Conservation (phyloP, 2,113 vertebrate species). For the Cheirogaleus medius region DNA sequence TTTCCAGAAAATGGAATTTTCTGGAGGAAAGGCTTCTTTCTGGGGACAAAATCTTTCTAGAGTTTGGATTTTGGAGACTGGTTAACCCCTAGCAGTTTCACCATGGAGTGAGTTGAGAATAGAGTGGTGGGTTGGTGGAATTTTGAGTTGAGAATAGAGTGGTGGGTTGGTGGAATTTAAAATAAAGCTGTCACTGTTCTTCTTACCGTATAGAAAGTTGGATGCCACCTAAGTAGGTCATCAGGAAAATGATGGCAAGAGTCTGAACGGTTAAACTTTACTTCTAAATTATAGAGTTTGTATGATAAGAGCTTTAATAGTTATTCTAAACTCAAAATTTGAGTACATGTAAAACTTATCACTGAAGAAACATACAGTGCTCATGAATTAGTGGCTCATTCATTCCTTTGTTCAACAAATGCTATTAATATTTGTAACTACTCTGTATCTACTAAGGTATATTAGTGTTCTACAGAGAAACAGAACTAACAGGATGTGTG, state of each 20-base stretch:
- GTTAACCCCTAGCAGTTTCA: background rate
- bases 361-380: background rate
- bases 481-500: background rate
- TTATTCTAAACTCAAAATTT: slow-evolving; percentile 13
- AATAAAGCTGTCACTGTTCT: background rate
- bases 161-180: background rate
- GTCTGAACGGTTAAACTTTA: background rate
- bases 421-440: background rate
- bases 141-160: background rate
- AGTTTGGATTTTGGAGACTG: background rate
- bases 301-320: background rate
- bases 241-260: background rate
- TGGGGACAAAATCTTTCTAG: background rate
- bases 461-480: background rate
- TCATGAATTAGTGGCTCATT: background rate
- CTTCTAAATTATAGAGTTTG: background rate
- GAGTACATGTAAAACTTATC: background rate
- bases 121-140: background rate
- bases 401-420: background rate
- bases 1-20: background rate
- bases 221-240: background rate
- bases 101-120: background rate
- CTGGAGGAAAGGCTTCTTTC: background rate
- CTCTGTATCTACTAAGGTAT: background rate
- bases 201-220: background rate